These are phyloP conservation scores for Dendrocincla tyrannina DNA, from an alignment of 2,797 vertebrate genomes.

Conservation along the genomic window DNA sequence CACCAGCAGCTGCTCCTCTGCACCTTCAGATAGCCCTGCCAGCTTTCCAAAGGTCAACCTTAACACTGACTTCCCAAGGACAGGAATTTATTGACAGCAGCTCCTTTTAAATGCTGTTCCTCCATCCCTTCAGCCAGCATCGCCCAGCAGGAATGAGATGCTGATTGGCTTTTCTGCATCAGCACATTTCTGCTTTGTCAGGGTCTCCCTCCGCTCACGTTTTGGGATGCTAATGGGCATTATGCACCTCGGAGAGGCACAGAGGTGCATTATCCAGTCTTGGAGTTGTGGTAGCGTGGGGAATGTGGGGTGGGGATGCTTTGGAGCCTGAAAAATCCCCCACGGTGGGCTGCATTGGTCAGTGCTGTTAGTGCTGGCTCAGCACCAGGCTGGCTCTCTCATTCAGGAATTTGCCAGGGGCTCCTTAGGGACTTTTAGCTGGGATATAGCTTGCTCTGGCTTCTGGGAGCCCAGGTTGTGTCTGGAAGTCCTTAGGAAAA, in stretches of 20 bases:
- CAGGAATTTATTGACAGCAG: not conserved
- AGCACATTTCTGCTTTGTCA: not conserved
- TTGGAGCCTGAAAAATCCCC: fast-evolving
- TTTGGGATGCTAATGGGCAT: not conserved
- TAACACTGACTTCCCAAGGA: not conserved
- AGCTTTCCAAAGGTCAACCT: not conserved
- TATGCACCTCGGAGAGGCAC: fast-evolving
- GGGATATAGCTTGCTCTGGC: not conserved
- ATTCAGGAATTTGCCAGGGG: not conserved
- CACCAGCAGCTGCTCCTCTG: not conserved
- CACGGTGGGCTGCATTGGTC: fast-evolving
- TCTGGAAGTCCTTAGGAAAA: not conserved
- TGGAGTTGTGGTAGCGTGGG: not conserved
- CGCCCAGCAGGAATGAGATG: not conserved
- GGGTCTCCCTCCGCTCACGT: not conserved
- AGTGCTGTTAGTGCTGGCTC: not conserved
- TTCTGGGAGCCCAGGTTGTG: not conserved
- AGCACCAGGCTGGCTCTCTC: not conserved
- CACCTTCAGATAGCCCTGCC: fast-evolving
- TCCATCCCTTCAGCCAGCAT: not conserved
- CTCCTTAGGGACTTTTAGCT: not conserved
- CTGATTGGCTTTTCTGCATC: not conserved
- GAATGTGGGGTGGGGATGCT: not conserved
- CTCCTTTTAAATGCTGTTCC: not conserved
- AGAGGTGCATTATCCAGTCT: not conserved